Conservation (phyloP, 1,140 invertebrate genomes). For the Meloidogyne hapla region DNA sequence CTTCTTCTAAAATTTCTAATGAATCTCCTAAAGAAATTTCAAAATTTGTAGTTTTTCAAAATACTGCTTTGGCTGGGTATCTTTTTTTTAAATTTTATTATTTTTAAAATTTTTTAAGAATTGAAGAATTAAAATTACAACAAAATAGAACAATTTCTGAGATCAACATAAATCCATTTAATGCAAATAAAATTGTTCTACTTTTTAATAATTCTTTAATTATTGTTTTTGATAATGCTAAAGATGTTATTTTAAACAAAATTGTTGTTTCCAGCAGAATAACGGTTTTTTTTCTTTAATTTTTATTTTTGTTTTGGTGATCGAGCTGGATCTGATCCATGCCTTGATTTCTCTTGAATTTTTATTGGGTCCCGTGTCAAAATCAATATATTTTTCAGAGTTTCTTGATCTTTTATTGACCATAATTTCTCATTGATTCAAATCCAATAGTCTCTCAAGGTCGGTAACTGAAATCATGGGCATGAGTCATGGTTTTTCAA, state of each 20-base stretch:
- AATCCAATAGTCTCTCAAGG: too few relatives aligned
- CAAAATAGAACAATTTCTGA: conserved; percentile 14
- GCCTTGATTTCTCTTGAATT: too few relatives aligned
- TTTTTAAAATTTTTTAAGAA: conserved; percentile 3
- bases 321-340: too few relatives aligned
- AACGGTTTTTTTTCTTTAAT: conserved; percentile 17
- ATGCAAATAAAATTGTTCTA: conserved; percentile 27
- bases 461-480: too few relatives aligned
- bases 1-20: background rate
- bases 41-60: conserved; percentile 33
- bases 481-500: too few relatives aligned
- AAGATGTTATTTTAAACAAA: conserved; percentile 8
- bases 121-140: conserved; percentile 3
- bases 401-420: too few relatives aligned
- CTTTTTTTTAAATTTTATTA: conserved; percentile 1
- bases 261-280: conserved; percentile 6
- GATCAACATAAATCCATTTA: conserved; percentile 3
- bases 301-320: background rate
- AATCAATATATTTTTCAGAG: too few relatives aligned
- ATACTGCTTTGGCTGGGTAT: conserved; percentile 22
- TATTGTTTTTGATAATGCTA: conserved; percentile 22
- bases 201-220: conserved; percentile 29
- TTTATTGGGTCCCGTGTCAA: too few relatives aligned
- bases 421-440: too few relatives aligned
- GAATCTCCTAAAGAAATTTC: background rate